Conservation (phyloP, 2,797 vertebrate genomes). For the Periophthalmus magnuspinnatus region DNA sequence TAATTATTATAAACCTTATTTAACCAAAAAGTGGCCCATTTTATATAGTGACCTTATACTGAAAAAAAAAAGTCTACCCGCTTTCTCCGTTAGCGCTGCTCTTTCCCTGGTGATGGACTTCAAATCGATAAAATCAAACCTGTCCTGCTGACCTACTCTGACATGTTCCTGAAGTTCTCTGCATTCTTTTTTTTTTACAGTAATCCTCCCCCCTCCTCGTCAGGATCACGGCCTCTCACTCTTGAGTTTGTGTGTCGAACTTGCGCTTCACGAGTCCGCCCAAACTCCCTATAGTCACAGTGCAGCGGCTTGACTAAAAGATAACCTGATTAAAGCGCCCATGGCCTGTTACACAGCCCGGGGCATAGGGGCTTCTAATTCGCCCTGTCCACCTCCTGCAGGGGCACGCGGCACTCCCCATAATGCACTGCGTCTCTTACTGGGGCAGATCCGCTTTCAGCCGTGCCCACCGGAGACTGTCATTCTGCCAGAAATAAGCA, state of each 20-base stretch:
- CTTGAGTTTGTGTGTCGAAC: slow-evolving; percentile 36
- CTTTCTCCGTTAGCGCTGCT: background rate
- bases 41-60: too few species aligned
- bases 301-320: slow-evolving; percentile 34
- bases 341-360: slow-evolving; percentile 51
- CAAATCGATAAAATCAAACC: background rate
- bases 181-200: too few species aligned
- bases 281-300: slow-evolving; percentile 32
- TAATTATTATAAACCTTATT: background rate
- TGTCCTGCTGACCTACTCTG: background rate
- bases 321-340: slow-evolving; percentile 65
- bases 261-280: slow-evolving; percentile 33
- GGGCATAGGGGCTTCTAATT: slow-evolving; percentile 58
- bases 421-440: slow-evolving; percentile 50
- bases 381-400: slow-evolving; percentile 43
- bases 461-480: slow-evolving; percentile 20
- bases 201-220: slow-evolving; percentile 20
- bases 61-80: too few species aligned
- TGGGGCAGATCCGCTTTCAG: slow-evolving; percentile 41
- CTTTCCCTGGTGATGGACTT: background rate
- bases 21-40: too few species aligned
- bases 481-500: slow-evolving; percentile 5
- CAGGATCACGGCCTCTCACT: slow-evolving; percentile 27
- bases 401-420: slow-evolving; percentile 38
- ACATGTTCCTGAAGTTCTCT: background rate